Evolutionary conservation across 2,888 invertebrate species (phyloP), one percentile per base, ranked within the genome.

Genomic region (Drosophila mulleri): DNA sequence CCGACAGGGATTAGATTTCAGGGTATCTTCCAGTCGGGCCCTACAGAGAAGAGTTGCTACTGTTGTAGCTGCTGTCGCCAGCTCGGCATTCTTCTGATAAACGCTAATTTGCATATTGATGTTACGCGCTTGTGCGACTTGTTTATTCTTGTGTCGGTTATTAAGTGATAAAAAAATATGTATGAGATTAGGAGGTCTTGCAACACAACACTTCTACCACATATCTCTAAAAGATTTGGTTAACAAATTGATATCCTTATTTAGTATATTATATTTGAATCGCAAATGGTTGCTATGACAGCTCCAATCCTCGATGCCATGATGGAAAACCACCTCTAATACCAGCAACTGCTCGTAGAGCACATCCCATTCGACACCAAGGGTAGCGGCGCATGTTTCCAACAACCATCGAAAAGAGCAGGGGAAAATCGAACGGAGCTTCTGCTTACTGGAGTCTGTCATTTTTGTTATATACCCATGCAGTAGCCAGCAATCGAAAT

Each of bases 401-500:
- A 93, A 52, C 3, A 93, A 71, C 93, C 93, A 93, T 44, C 87
- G 82, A 59, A 92, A 93, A 18, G 85, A 92, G 42, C 80, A 68
- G 9, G 93, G 91, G 14, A 93, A 89, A 48, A 85, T 79, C 8
- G 76, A 67, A 29, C 89, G 82, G 3, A 92, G 26, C 35, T 89
- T 75, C 0, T 71, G 69, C 23, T 83, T 85, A 48, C 90, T 82
- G 0, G 58, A n/a, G 12, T 75, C 76, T 3, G 23, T 75, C 0
- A 91, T 53, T 2, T 39, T 67, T 2, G 16, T 4, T 9, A 78
- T 29, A 29, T 75, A 68, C 0, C 92, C 92, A 47, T 91, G 77
- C 2, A 92, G 60, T n/a, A 90, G 75, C 93, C 93, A 93, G 67
- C 88, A 91, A 74, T 93, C 92, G 65, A 92, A 90, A 65, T 91